Percentiles rank a stretch among this genome's conserved stretches.
Conservation (phyloP, 1,140 invertebrate genomes). For the Apolygus lucorum region DNA sequence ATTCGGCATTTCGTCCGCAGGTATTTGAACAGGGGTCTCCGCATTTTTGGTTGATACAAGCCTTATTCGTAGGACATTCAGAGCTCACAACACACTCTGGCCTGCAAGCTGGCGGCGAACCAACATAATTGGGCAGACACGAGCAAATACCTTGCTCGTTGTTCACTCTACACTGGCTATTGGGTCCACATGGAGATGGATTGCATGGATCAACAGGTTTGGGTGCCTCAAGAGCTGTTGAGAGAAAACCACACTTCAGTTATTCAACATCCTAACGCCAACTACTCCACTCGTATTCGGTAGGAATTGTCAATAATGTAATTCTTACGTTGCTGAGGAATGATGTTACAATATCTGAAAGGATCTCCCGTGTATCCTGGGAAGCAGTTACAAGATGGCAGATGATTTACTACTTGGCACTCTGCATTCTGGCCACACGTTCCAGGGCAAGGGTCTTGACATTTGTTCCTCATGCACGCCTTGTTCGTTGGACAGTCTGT, state of each 20-base stretch:
- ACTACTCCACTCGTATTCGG: background rate
- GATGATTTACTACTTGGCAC: conserved; percentile 63
- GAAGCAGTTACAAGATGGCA: conserved; percentile 59
- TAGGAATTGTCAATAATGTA: background rate
- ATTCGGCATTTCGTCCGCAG: conserved; percentile 47
- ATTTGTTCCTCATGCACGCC: conserved; percentile 59
- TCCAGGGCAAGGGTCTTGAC: conserved; percentile 62
- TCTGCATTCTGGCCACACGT: conserved; percentile 61
- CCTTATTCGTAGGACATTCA: conserved; percentile 43
- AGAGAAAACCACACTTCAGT: conserved; percentile 47
- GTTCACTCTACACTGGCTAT: conserved; percentile 47
- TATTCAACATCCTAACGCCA: background rate
- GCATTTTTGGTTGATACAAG: conserved; percentile 46
- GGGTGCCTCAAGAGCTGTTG: conserved; percentile 29
- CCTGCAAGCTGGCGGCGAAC: conserved; percentile 42
- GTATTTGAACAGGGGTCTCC: conserved; percentile 45
- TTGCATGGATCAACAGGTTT: conserved; percentile 44
- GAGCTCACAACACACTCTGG: conserved; percentile 44
- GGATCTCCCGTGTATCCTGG: conserved; percentile 63
- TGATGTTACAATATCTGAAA: conserved; percentile 50
- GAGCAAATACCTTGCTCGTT: conserved; percentile 43
- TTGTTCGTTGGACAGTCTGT: conserved; percentile 59
- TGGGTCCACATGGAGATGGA: conserved; percentile 55
- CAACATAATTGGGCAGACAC: conserved; percentile 43
- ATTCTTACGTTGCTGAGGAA: conserved; percentile 38